Percentiles rank a stretch among this genome's conserved stretches.
Conservation (phyloP, 1,140 invertebrate species). For the Ganaspis sp. region DNA sequence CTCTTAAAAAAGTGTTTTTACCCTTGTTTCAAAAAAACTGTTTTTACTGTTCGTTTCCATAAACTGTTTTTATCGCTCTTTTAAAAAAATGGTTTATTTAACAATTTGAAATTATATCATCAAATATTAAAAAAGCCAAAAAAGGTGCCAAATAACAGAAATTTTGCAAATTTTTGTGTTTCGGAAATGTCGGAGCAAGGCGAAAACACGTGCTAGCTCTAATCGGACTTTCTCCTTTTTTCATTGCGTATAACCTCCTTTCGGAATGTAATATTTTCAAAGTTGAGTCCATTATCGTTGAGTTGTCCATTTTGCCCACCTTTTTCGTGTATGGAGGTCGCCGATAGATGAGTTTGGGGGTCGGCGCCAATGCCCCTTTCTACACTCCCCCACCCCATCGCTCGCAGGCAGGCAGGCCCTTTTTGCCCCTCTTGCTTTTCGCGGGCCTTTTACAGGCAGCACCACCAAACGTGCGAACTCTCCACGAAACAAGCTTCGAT, state of each 20-base stretch:
- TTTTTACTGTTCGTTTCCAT: no score
- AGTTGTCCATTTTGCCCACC: neutral
- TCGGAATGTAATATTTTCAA: slow-evolving; percentile 5
- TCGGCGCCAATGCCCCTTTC: slow-evolving; percentile 34
- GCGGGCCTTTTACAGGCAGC: slow-evolving; percentile 21
- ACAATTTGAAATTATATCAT: no score
- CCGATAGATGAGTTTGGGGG: slow-evolving; percentile 4
- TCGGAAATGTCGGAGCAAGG: neutral
- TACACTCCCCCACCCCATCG: slow-evolving; percentile 16
- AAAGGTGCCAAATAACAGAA: no score
- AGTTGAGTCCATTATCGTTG: neutral
- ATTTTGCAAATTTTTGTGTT: no score
- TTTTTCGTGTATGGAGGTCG: slow-evolving; percentile 18
- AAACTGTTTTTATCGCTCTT: no score
- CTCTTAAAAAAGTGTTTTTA: no score
- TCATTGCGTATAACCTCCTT: neutral
- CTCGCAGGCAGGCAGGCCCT: slow-evolving; percentile 20
- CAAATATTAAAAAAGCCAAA: no score
- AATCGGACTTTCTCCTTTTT: neutral
- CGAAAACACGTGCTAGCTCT: neutral
- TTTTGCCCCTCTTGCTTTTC: slow-evolving; percentile 42
- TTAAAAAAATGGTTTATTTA: no score
- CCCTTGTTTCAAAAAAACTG: no score
- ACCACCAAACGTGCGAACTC: slow-evolving; percentile 6
- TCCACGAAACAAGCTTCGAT: slow-evolving; percentile 48